Percentiles rank a stretch among this genome's conserved stretches.
Conservation (phyloP, 2,888 invertebrate species). For the Schizaphis graminum region DNA sequence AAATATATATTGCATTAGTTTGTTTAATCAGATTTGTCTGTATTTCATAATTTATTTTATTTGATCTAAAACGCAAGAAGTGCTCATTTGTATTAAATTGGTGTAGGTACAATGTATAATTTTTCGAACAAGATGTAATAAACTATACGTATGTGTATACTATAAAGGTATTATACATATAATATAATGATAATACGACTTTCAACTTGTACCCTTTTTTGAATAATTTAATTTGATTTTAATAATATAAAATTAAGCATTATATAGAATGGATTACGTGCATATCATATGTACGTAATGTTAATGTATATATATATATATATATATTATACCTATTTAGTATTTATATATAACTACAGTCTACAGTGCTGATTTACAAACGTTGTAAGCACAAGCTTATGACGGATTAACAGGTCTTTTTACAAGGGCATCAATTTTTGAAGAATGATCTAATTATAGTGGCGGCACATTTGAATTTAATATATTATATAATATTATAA, state of each 20-base stretch:
- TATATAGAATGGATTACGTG: background rate
- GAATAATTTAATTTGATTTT: background rate
- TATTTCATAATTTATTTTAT: background rate
- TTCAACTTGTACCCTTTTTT: background rate
- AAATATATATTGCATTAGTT: background rate
- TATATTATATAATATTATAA: no score
- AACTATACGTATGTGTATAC: no score
- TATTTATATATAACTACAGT: background rate
- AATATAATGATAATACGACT: no score
- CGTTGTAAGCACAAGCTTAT: background rate
- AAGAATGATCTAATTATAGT: background rate
- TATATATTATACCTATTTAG: background rate
- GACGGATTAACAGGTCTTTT: background rate
- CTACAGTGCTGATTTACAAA: background rate
- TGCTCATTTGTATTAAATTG: background rate
- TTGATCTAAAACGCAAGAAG: background rate
- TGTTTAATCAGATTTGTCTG: constrained; percentile 2
- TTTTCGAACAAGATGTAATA: no score
- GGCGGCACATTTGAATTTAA: background rate
- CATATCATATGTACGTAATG: background rate
- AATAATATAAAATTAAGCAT: background rate
- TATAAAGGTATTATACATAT: no score
- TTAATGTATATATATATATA: background rate
- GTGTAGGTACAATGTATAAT: background rate
- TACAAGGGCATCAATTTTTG: background rate